Percentiles rank a stretch among this genome's conserved stretches.
Conservation (phyloP, 2,888 invertebrate genomes). For the Tridacna gigas region DNA sequence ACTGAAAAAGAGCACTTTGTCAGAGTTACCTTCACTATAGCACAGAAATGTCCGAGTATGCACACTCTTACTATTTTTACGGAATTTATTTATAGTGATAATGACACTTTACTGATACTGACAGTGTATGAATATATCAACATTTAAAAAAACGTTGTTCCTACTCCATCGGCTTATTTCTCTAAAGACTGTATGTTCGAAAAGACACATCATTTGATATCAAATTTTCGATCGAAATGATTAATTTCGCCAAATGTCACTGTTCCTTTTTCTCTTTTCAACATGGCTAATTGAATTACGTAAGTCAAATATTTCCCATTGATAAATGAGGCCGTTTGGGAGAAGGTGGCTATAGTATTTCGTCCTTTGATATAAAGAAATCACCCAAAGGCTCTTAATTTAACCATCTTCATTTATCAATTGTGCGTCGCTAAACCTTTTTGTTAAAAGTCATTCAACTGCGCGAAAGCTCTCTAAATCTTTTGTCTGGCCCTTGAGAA, state of each 20-base stretch:
- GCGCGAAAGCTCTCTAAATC: slow-evolving; percentile 9
- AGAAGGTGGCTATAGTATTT: slow-evolving; percentile 8
- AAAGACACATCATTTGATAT: no score
- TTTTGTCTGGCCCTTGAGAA: neutral
- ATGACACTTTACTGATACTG: no score
- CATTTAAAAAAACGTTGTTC: no score
- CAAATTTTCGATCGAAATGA: neutral
- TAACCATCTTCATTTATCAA: slow-evolving; percentile 9
- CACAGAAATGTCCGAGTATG: no score
- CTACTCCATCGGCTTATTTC: no score
- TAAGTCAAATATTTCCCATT: slow-evolving; percentile 24
- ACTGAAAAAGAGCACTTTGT: no score
- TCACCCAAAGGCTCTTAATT: slow-evolving; percentile 14
- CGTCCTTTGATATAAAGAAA: neutral
- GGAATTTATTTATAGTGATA: no score
- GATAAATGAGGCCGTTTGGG: slow-evolving; percentile 16
- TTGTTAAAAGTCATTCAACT: slow-evolving; percentile 16
- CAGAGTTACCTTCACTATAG: no score
- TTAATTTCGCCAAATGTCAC: slow-evolving; percentile 34
- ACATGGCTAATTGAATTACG: slow-evolving; percentile 25
- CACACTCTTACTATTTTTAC: no score
- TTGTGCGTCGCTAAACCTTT: slow-evolving; percentile 11
- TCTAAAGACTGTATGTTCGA: no score
- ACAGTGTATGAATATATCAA: no score
- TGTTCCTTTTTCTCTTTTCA: slow-evolving; percentile 18